Evolutionary conservation across 53 echinoderm and acorn worm species (phyloP), one percentile per base, ranked within the genome.

Genomic region (Zoroaster sp.): DNA sequence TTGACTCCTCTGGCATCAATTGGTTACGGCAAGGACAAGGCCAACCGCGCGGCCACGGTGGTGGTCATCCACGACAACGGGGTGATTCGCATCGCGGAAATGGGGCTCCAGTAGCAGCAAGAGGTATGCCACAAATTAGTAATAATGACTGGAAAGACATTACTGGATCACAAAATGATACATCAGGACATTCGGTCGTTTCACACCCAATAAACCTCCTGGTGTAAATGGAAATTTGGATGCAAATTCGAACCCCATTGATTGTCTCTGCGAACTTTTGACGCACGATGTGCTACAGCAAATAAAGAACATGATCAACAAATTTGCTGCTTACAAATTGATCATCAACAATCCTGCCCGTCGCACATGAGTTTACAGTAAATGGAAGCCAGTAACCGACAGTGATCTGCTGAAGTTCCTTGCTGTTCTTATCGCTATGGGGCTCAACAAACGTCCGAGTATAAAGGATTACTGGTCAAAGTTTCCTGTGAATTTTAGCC

Each of bases 381-480:
- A 11, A 9, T 55, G 80, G 80, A 54, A 53, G 80, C 80, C 80
- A 34, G 35, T 79, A 18, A 46, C 46, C 15, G 7, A 46, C 46
- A 46, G 46, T 15, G 46, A 46, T 13, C 11, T 46, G 46, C 3
- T 46, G 46, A 46, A 3, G 15, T 46, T 46, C 15, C 15, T 46
- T 46, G 34, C 74, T 28, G 74, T 74, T 3, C 74, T 74, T 0
- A 74, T 74, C 8, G 45, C 74, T 6, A 31, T 74, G 74, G 88
- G 75, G 33, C 65, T 87, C 55, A 75, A 75, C 43, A 87, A 87
- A 49, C 43, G 33, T 17, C 75, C 63, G 54, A 35, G 34, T 30
- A 80, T 80, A 8, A 80, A 80, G 80, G 80, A 80, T 41, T 36
- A 75, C 43, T 87, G 87, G 87, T 30, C 69, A 5, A 37, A 10